These are phyloP conservation scores for Tragelaphus oryx DNA, from an alignment of 2,797 vertebrate species.

Conservation along the genomic window DNA sequence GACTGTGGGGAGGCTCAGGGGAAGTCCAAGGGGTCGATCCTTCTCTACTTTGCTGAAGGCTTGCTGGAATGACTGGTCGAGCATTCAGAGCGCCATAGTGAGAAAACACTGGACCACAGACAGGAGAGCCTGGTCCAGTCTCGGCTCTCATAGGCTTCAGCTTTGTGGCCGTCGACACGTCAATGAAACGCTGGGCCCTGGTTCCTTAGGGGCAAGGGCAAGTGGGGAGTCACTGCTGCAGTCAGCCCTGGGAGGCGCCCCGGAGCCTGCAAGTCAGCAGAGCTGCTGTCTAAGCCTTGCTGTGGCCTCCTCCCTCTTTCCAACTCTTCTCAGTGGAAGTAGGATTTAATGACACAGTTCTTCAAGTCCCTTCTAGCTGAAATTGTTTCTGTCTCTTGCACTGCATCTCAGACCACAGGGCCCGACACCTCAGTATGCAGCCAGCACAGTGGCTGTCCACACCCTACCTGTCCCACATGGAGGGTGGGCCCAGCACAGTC, in stretches of 20 bases:
- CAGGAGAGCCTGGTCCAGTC: not conserved
- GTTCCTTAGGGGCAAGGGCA: not conserved
- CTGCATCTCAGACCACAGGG: not conserved
- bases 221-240: rapidly evolving
- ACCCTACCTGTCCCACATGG: rapidly evolving
- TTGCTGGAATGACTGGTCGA: not conserved
- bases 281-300: not conserved
- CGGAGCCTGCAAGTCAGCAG: rapidly evolving
- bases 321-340: not conserved
- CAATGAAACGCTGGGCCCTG: rapidly evolving
- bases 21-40: not conserved
- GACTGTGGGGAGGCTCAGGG: no score
- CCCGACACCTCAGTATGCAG: rapidly evolving
- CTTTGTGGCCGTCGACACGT: not conserved
- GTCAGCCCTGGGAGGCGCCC: rapidly evolving
- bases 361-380: not conserved
- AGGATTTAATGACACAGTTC: not conserved
- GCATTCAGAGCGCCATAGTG: not conserved
- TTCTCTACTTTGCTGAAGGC: not conserved
- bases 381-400: not conserved
- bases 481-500: not conserved
- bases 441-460: not conserved
- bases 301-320: not conserved
- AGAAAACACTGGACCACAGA: not conserved
- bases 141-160: not conserved